Base-by-base conservation (phyloP, 2,797 vertebrate species). In the Todus mexicanus region DNA sequence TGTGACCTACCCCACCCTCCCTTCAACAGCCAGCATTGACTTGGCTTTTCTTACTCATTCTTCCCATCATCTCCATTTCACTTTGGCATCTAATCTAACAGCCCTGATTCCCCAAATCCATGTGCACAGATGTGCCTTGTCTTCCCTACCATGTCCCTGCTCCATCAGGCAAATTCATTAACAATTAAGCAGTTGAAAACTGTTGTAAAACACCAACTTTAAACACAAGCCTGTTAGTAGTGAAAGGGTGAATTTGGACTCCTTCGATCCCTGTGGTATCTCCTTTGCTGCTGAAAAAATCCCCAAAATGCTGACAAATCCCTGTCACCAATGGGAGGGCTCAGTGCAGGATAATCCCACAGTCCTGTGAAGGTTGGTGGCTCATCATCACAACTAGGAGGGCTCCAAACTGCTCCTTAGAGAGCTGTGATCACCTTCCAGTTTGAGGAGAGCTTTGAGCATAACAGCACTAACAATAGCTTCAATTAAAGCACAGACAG, bases 91-190 rank as follows among this genome's bases (percentile, higher is more conserved):
- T 79, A 40, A 31, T 71, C 37, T 40, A 48, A 42, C 23, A 47
- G 43, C 57, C 13, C 23, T 23, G 21, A 71, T 54, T 83, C 27
- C 50, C 22, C 20, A 26, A 4, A 5, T 84, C 66, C 45, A 27
- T 19, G 51, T 33, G 71, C 38, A 57, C 1, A 14, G n/a, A 25
- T 10, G 1, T 65, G 38, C 27, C 27, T 66, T 69, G 9, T 72
- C 56, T 86, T 86, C 31, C 56, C 56, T 88, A 86, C 29, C 60
- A 29, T 1, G 0, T 57, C 60, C 25, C 45, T 76, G 11, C 9
- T 83, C 31, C 78, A 70, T 75, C 33, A 75, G 33, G 43, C 7
- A 82, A 87, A 93, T 53, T 61, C 65, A 76, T 86, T 84, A 90
- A 3, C 26, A 78, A 60, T 73, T 84, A 75, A 72, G 22, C 50